Base-by-base conservation (phyloP, 2,797 vertebrate genomes). In the Danio choprae region DNA sequence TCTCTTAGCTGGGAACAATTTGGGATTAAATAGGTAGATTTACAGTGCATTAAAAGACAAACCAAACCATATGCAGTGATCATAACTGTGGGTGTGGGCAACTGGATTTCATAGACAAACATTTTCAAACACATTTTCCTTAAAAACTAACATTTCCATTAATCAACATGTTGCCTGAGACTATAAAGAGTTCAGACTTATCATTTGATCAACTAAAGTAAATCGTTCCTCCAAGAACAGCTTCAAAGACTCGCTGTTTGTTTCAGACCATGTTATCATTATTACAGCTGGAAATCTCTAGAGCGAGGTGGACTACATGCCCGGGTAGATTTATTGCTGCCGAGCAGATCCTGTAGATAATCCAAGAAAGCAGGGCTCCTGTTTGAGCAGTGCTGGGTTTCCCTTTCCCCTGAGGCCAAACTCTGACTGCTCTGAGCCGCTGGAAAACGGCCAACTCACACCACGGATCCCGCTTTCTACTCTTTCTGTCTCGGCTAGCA, bases 371-470 rank as follows among this genome's bases (percentile, higher is more conserved):
- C 38, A 72, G 6, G 11, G 38, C 13, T 59, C 36, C 38, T 1
- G 43, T 40, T 10, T 48, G 16, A 55, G 50, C 50, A 40, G 12
- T 11, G 6, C 62, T 56, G 48, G 48, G 15, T 11, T 43, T 76
- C 46, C 38, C 41, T 5, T 10, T 68, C 44, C 50, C 50, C 43
- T 36, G 51, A 13, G 18, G 6, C 40, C 56, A 65, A 9, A 20
- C 29, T 4, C 58, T 13, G 72, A 62, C 58, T 15, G 51, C 18
- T 43, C 80, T 6, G 29, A 69, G 76, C 44, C 11, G 48, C 48
- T 70, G 73, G 46, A 65, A 46, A 78, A 11, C 50, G 4, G 56
- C 40, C 55, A 48, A 22, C 48, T 59, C 71, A 68, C 65, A 73
- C 36, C 20, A 38, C 58, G 62, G 59, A 72, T 63, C 48, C 38